Percentiles rank a stretch among this genome's conserved stretches.
These are phyloP conservation scores for Pectinophora gossypiella DNA, from an alignment of 1,140 invertebrate species.

Conservation along the genomic window DNA sequence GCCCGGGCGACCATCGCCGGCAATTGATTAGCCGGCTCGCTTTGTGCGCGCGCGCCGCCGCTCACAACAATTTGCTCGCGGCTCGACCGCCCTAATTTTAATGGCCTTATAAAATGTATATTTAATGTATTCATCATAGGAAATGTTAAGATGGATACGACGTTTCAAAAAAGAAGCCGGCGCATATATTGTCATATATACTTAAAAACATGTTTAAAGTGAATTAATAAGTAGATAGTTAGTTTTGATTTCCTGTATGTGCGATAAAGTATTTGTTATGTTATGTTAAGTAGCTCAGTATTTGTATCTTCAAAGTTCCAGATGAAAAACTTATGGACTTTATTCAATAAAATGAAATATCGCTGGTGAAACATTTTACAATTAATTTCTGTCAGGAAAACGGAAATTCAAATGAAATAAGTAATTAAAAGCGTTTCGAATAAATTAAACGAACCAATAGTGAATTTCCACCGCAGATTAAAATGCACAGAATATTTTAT, in stretches of 20 bases:
- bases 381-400: no score
- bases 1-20: slow-evolving; percentile 23
- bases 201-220: not conserved
- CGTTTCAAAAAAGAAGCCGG: not conserved
- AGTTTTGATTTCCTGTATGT: not conserved
- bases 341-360: no score
- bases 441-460: no score
- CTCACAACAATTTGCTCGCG: slow-evolving; percentile 68
- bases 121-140: slow-evolving; percentile 72
- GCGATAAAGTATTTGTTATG: no score
- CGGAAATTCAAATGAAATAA: no score
- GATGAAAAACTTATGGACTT: no score
- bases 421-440: no score
- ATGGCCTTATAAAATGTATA: slow-evolving; percentile 74
- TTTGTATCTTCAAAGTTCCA: no score
- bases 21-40: slow-evolving; percentile 69
- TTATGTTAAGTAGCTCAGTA: no score
- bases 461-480: no score
- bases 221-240: not conserved
- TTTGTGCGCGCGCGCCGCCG: slow-evolving; percentile 57
- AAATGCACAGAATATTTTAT: no score
- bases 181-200: not conserved
- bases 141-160: slow-evolving; percentile 32
- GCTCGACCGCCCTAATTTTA: slow-evolving; percentile 73
- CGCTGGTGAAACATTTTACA: no score